These are phyloP conservation scores for Triplophysa bombifrons DNA, from an alignment of 2,797 vertebrate genomes.

Conservation along the genomic window DNA sequence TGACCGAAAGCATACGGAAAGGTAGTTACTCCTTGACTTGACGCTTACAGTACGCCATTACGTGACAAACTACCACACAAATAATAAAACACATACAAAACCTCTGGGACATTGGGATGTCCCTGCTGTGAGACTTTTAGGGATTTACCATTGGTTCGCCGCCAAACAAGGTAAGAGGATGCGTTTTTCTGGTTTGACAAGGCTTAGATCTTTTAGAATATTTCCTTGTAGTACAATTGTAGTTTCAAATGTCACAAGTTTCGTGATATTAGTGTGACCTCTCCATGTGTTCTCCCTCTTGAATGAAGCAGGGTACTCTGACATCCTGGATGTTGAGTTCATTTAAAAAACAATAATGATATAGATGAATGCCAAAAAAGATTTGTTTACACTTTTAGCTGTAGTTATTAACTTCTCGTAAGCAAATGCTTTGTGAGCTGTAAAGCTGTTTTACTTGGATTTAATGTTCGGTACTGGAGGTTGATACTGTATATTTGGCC, in stretches of 20 bases:
- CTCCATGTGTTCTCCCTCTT: not conserved
- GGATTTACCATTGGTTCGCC: conserved; percentile 40
- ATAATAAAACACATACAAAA: conserved; percentile 31
- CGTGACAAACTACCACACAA: conserved; percentile 10
- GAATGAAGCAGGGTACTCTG: not conserved
- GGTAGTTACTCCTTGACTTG: conserved; percentile 28
- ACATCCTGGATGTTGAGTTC: not conserved
- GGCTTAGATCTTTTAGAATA: not conserved
- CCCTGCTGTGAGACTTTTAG: conserved; percentile 51
- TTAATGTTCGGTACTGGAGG: not conserved
- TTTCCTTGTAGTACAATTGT: not conserved
- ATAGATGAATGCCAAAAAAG: not conserved
- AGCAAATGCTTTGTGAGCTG: not conserved
- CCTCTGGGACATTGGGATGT: conserved; percentile 55
- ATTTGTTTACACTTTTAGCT: not conserved
- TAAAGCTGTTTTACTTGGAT: not conserved
- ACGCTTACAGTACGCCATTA: conserved; percentile 17
- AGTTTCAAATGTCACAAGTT: conserved; percentile 1
- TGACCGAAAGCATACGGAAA: conserved; percentile 34
- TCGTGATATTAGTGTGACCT: not conserved
- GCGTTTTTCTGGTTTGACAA: conserved; percentile 20
- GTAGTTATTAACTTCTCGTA: not conserved
- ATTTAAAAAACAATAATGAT: not conserved
- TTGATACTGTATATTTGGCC: not conserved
- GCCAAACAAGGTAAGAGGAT: conserved; percentile 58